Evolutionary conservation across 2,888 invertebrate species (phyloP), one percentile per base, ranked within the genome.

Genomic region (Agonum fuliginosum): DNA sequence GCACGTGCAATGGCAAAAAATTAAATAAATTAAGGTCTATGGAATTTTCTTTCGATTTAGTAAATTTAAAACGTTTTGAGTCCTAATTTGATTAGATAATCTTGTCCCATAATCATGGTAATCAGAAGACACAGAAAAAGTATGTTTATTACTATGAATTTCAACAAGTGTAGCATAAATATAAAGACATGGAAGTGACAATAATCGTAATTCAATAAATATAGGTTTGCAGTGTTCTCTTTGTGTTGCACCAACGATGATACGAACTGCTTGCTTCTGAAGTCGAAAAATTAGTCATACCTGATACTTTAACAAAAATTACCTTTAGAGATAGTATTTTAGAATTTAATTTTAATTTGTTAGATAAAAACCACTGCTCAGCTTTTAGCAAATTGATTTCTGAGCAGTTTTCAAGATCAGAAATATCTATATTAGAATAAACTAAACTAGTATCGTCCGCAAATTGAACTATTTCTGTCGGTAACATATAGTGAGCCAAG

Each of bases 221-320:
- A 48, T 8, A 5, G 48, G 48, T 48, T 20, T 8, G 20, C 48
- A 48, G 19, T 48, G 48, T 4, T 48, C 8, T 17, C 48, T 20
- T 17, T 14, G 4, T 48, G 5, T 19, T 8, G 19, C 48, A 48
- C 19, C 48, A 17, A 10, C 3, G 20, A 48, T 48, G 8, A 48
- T 48, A 17, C 48, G 14, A 48, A 48, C 48, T 48, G 48, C 48
- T 20, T 48, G 46, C 46, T 46, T 46, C 19, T 48, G 20, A 17
- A 48, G 19, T 3, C 19, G 3, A 19, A 48, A 20, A 19, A 48
- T 48, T 48, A 19, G 10, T 19, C 5, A 48, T 17, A 19, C 46
- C 1, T 19, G 19, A 19, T 5, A 48, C 10, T 48, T 48, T 48
- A 48, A 48, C 19, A n/a, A n/a, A n/a, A n/a, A n/a, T n/a, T n/a